Base-by-base conservation (phyloP, 1,140 invertebrate species). In the Zaprionus capensis region DNA sequence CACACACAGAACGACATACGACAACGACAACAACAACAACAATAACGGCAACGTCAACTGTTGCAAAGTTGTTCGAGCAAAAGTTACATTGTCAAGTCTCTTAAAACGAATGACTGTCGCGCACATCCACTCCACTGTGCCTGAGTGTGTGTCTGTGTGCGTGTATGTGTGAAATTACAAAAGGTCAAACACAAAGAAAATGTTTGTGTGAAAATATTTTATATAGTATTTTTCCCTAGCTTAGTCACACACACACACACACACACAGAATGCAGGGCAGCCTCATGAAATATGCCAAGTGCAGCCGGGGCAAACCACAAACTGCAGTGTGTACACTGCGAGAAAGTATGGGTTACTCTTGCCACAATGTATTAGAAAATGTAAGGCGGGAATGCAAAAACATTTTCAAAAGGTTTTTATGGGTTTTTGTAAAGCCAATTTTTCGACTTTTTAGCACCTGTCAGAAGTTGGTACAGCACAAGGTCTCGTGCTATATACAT, bases 21-120 rank as follows among this genome's bases (percentile, higher is more conserved):
- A 26, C 28, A 64, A 34, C 49, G 9, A 26, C 38, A 66, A 36
- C 49, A 11, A 31, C 31, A 9, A 34, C 7, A 31, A 9, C 31
- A 34, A 28, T 5, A 28, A 34, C 31, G 31, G 17, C 28, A 64
- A 26, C 49, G 12, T 28, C 49, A 66, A 44, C 56, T 68, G 75
- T 51, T 51, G 46, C 46, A 41, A 68, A 73, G 75, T 77, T 77
- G 51, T 62, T 68, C 63, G 63, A 58, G 65, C 59, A 73, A 77
- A 77, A 77, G 75, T 77, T 68, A 68, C 75, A 73, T 73, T 68
- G 58, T 77, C 75, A 73, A 64, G 75, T 68, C 69, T 67, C 22
- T 73, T 63, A 44, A 77, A 76, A 73, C 55, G 74, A 76, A 67
- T 55, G 72, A 75, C 58, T 62, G 68, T 70, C 49, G 31, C 51